phyloP scores from a whole-genome alignment of 2,888 invertebrate genomes.

The Ditylenchus weischeri region DNA sequence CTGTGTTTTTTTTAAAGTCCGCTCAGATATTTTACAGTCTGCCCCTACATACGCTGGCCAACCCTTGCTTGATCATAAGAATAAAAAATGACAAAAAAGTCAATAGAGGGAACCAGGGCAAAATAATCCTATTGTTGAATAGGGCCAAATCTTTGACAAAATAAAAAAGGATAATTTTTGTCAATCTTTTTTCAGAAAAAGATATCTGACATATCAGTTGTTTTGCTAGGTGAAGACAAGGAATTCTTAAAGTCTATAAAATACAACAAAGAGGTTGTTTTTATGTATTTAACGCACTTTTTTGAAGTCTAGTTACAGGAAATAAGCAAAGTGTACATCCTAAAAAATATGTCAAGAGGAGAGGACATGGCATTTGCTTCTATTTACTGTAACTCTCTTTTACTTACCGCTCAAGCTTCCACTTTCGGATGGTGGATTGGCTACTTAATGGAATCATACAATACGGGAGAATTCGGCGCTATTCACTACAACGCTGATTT shows the following conservation, averaged over 20 bases:
- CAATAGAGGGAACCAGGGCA: too few species aligned
- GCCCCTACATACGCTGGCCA: too few species aligned
- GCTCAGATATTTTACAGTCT: too few species aligned
- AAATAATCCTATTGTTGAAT: too few species aligned
- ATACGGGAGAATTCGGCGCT: background rate
- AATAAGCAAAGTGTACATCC: slow-evolving; percentile 1
- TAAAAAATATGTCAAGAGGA: slow-evolving; percentile 7
- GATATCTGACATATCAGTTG: background rate
- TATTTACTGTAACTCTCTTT: slow-evolving; percentile 13
- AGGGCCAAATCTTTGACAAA: too few species aligned
- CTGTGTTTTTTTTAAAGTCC: too few species aligned
- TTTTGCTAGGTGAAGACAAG: slow-evolving; percentile 15
- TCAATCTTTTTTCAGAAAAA: background rate
- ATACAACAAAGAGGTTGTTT: slow-evolving; percentile 8
- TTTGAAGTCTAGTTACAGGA: background rate
- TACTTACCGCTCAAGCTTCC: slow-evolving; percentile 23
- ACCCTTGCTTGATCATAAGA: too few species aligned
- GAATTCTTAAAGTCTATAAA: slow-evolving; percentile 11
- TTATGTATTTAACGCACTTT: too few species aligned
- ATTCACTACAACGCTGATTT: slow-evolving; percentile 21
- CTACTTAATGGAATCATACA: slow-evolving; percentile 11
- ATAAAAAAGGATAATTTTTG: too few species aligned
- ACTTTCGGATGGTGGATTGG: slow-evolving; percentile 26
- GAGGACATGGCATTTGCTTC: slow-evolving; percentile 25
- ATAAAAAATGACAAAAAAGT: too few species aligned